Conservation (phyloP, 1,140 invertebrate species). For the Amphibalanus amphitrite region DNA sequence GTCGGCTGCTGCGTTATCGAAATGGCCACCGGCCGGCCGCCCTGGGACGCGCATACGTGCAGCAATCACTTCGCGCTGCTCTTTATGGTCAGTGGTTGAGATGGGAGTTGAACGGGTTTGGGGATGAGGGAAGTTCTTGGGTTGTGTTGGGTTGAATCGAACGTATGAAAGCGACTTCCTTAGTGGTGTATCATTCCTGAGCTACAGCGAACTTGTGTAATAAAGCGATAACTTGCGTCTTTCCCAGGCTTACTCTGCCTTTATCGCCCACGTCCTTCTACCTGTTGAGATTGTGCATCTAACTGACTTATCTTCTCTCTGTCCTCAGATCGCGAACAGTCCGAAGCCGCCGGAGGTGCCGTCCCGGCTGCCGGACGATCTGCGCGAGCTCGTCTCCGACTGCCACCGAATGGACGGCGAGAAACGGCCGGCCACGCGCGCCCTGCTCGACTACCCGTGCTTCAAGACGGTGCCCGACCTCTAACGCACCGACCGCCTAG, state of each 20-base stretch:
- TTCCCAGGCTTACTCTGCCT: not conserved
- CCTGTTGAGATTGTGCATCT: too few species aligned
- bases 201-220: not conserved
- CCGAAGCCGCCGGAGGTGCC: not conserved
- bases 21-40: constrained; percentile 32
- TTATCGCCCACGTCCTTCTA: not conserved
- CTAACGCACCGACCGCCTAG: too few species aligned
- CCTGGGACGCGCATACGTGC: constrained; percentile 31
- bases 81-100: constrained; percentile 27
- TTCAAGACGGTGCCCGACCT: not conserved
- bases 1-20: constrained; percentile 34
- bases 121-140: not conserved
- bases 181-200: not conserved
- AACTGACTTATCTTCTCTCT: not conserved
- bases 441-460: not conserved
- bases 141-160: not conserved
- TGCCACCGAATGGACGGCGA: not conserved
- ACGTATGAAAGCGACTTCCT: constrained; percentile 4
- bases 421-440: not conserved
- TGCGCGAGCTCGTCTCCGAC: not conserved
- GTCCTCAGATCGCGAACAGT: not conserved
- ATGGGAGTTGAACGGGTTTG: not conserved
- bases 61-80: constrained; percentile 34
- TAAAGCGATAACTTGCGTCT: not conserved
- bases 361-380: not conserved